Evolutionary conservation across 2,113 vertebrate species (phyloP), one percentile per base, ranked within the genome.

Genomic region (Anarhynchus alexandrinus): DNA sequence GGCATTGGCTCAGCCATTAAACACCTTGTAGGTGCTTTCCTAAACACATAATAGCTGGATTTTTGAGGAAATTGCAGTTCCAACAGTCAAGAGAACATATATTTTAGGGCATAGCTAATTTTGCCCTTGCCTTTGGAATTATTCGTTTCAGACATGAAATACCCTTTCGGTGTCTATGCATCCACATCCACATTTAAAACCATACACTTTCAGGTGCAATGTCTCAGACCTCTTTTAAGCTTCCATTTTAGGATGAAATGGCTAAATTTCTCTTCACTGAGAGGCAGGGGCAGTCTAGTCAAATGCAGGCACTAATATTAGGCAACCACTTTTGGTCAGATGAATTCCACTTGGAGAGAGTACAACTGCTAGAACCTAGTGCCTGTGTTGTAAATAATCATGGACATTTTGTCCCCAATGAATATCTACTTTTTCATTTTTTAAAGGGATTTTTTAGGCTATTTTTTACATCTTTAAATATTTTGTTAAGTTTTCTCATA

Each of bases 1-100:
- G 78, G 94, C 93, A 70, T 91, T 82, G 66, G 62, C 38, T 87
- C 20, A 89, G 42, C 54, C 70, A 90, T 96, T 95, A 93, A 67
- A 93, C 64, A 86, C 38, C 42, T 82, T 86, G 43, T 62, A 59
- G 66, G n/a, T 88, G 2, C 30, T 91, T 87, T 96, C 52, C 87
- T 95, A 91, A 87, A 93, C 42, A 43, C 3, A 23, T 73, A 80
- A 87, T 2, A 13, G 23, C 29, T 66, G 74, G 43, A 62, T 70
- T 92, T 73, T 32, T 66, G 42, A 85, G 70, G 27, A 89, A 88
- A 87, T 17, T 80, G 11, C 34, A 66, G 29, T 62, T 95, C 49
- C 29, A 85, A 10, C 26, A 67, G n/a, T 55, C 3, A n/a, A 25
- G 13, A 85, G 20, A 87, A 36, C 10, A 62, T 43, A 15, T 25